Percentiles rank a stretch among this genome's conserved stretches.
These are phyloP conservation scores for Scaptomyza flava DNA, from an alignment of 2,888 invertebrate genomes.

Conservation along the genomic window DNA sequence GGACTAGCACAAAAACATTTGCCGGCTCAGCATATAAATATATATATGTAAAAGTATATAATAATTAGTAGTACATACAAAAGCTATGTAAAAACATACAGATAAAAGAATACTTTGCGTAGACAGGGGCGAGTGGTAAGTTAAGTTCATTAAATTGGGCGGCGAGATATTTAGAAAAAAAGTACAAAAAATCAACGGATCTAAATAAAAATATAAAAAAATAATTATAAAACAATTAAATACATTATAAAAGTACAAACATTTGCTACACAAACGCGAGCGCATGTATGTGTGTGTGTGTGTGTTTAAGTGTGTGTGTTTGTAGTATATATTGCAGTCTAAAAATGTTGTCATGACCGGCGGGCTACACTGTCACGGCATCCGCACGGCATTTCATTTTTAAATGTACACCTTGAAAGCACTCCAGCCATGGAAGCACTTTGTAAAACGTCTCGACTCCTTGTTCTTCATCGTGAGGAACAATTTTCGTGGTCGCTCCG, in stretches of 20 bases:
- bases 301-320: conserved; percentile 14
- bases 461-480: conserved; percentile 98
- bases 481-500: conserved; percentile 94
- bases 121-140: conserved; percentile 45
- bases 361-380: conserved; percentile 67
- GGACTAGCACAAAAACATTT: conserved; percentile 74
- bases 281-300: conserved; percentile 17
- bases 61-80: conserved; percentile 53
- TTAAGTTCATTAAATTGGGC: conserved; percentile 54
- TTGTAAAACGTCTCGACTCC: conserved; percentile 96
- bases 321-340: conserved; percentile 49
- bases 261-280: conserved; percentile 47
- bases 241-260: conserved; percentile 75
- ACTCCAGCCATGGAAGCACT: conserved; percentile 99
- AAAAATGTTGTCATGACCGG: conserved; percentile 51
- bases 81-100: conserved; percentile 44
- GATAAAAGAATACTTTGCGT: conserved; percentile 69
- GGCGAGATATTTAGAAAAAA: conserved; percentile 33
- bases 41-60: conserved; percentile 39
- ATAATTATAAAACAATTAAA: conserved; percentile 69
- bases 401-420: conserved; percentile 88
- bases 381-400: conserved; percentile 26
- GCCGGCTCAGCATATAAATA: conserved; percentile 70
- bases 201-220: conserved; percentile 55
- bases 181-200: conserved; percentile 50